phyloP scores from a whole-genome alignment of 2,888 invertebrate genomes.

The Ophion obscuratus region DNA sequence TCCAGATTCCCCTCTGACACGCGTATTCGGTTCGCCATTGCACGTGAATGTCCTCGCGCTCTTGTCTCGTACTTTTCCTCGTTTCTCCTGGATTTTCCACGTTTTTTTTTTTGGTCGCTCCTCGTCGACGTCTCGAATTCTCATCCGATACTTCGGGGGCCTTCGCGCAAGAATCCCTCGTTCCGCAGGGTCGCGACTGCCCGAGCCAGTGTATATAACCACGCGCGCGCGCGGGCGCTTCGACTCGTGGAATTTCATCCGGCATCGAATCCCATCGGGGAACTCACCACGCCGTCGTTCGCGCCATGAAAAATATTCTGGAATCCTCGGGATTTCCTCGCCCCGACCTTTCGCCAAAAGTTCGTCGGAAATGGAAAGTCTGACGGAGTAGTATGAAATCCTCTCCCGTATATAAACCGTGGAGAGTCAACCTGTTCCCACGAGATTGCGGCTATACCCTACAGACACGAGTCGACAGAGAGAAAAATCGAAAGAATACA shows the following conservation, averaged over 20 bases:
- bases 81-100: constrained; percentile 8
- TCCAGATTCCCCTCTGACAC: constrained; percentile 44
- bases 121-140: constrained; percentile 62
- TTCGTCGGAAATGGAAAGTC: constrained; percentile 64
- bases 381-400: constrained; percentile 52
- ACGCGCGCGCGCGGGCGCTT: constrained; percentile 30
- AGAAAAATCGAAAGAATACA: constrained; percentile 44
- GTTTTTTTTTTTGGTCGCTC: constrained; percentile 36
- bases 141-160: constrained; percentile 54
- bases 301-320: constrained; percentile 6
- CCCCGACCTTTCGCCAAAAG: constrained; percentile 41
- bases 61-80: constrained; percentile 35
- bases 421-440: constrained; percentile 65
- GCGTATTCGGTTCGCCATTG: constrained; percentile 30
- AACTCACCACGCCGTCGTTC: constrained; percentile 42
- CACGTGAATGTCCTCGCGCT: constrained; percentile 42
- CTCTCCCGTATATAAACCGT: constrained; percentile 39
- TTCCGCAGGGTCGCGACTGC: background rate
- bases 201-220: background rate
- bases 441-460: constrained; percentile 61
- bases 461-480: constrained; percentile 2
- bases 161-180: constrained; percentile 25
- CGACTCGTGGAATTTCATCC: constrained; percentile 65
- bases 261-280: constrained; percentile 62
- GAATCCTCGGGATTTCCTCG: constrained; percentile 3